Percentiles rank a stretch among this genome's conserved stretches.
These are phyloP conservation scores for Bibio marci DNA, from an alignment of 2,888 invertebrate genomes.

Conservation along the genomic window DNA sequence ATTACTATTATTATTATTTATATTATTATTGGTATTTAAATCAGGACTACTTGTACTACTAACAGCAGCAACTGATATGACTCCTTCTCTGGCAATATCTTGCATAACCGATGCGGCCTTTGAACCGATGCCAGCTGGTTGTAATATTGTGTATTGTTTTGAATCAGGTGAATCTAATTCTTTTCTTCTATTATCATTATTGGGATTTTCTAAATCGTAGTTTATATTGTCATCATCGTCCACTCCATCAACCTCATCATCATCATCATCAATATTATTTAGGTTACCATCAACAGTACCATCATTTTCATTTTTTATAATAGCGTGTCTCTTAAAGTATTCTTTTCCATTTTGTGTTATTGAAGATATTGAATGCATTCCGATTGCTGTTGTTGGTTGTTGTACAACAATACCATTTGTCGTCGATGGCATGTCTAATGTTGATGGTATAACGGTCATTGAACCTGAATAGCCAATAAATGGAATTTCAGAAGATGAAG, in stretches of 20 bases:
- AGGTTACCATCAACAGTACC: slow-evolving; percentile 7
- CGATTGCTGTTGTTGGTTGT: too few relatives aligned
- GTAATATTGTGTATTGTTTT: slow-evolving; percentile 75
- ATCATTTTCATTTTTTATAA: slow-evolving; percentile 4
- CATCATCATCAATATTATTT: not conserved
- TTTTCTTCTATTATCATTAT: slow-evolving; percentile 3
- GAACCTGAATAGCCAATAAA: too few relatives aligned
- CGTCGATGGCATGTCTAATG: too few relatives aligned
- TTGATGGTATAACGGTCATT: too few relatives aligned
- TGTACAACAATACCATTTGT: too few relatives aligned
- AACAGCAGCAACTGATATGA: slow-evolving; percentile 37
- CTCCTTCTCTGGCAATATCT: slow-evolving; percentile 52
- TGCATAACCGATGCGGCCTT: slow-evolving; percentile 68
- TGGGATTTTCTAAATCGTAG: too few relatives aligned
- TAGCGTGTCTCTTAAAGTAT: not conserved
- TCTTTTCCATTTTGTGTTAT: too few relatives aligned
- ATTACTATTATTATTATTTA: slow-evolving; percentile 18
- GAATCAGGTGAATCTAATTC: slow-evolving; percentile 31
- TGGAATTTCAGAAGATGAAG: too few relatives aligned
- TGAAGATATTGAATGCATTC: too few relatives aligned
- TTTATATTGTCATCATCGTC: not conserved
- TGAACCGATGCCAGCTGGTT: slow-evolving; percentile 66
- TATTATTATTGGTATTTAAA: slow-evolving; percentile 11
- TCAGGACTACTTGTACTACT: slow-evolving; percentile 28
- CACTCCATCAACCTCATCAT: not conserved